phyloP scores from a whole-genome alignment of 2,888 invertebrate species.

The Leptinotarsa tumamoca region DNA sequence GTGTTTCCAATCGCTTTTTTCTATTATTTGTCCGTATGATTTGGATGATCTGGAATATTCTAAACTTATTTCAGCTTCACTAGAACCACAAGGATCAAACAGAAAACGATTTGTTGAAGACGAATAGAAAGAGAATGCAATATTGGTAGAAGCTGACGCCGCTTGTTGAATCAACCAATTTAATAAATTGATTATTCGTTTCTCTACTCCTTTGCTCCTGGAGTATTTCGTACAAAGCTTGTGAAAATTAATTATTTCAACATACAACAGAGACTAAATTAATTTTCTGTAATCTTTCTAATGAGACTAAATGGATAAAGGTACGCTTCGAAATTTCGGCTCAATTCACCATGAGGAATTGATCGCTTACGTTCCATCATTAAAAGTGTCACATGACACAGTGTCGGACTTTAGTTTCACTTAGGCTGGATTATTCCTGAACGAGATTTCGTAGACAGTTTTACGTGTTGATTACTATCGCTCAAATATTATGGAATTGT shows the following conservation, averaged over 20 bases:
- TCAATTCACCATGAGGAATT: constrained; percentile 13
- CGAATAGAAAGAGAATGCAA: neutral
- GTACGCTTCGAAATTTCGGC: constrained; percentile 3
- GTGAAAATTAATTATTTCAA: constrained; percentile 29
- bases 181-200: constrained; percentile 35
- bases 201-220: constrained; percentile 4
- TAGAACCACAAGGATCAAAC: neutral
- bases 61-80: neutral
- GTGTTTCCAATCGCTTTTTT: too few relatives aligned
- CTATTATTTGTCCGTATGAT: too few relatives aligned
- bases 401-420: neutral
- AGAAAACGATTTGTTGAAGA: neutral
- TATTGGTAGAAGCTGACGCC: neutral
- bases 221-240: constrained; percentile 31
- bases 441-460: neutral
- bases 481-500: neutral
- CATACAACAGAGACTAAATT: constrained; percentile 31
- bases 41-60: neutral
- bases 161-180: constrained; percentile 30
- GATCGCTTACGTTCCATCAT: neutral
- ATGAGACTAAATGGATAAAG: constrained; percentile 24
- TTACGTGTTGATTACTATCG: neutral
- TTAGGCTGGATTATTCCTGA: neutral
- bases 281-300: constrained; percentile 31
- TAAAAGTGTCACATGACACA: constrained; percentile 10